Base-by-base conservation (phyloP, 1,140 invertebrate species). In the Anoplophora glabripennis region DNA sequence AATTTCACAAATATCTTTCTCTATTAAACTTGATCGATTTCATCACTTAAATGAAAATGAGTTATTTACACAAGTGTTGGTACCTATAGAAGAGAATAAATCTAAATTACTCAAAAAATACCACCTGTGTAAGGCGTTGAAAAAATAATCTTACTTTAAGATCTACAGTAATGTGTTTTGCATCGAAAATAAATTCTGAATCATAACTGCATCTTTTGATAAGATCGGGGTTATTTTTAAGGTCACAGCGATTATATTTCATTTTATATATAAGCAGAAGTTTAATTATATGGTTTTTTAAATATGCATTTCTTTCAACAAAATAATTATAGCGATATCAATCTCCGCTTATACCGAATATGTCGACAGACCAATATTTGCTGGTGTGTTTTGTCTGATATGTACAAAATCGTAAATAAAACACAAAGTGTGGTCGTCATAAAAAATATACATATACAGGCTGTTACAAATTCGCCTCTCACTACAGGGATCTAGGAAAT, bases 191-290 rank as follows among this genome's bases (percentile, higher is more conserved):
- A 61, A 61, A 61, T 61, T 54, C 46, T 61, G 38, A 56, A 55
- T 52, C 59, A 61, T 61, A 61, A 61, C 59, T 61, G 59, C 59
- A 61, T 45, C 47, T 61, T 54, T 46, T 56, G 59, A 61, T 61
- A 61, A 56, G 15, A 61, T 61, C 59, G 53, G 52, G 52, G 59
- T 52, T 56, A 61, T 41, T 54, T 46, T 47, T 47, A 38, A 48
- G 59, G 59, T 61, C 59, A 46, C 40, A 37, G 42, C 56, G 46
- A 61, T 61, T 61, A 61, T 54, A 61, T 61, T 61, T 61, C 59
- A 53, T 51, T 57, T 15, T 61, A 61, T 61, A 33, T 55, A 51
- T 49, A 55, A 15, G 52, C 46, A 45, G 15, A 55, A 55, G 49
- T 61, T 61, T 61, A 61, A 61, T 61, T 61, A 61, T 38, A 61